Percentiles rank a stretch among this genome's conserved stretches.
phyloP scores from a whole-genome alignment of 2,888 invertebrate species.

The Drosophila macrothrix region DNA sequence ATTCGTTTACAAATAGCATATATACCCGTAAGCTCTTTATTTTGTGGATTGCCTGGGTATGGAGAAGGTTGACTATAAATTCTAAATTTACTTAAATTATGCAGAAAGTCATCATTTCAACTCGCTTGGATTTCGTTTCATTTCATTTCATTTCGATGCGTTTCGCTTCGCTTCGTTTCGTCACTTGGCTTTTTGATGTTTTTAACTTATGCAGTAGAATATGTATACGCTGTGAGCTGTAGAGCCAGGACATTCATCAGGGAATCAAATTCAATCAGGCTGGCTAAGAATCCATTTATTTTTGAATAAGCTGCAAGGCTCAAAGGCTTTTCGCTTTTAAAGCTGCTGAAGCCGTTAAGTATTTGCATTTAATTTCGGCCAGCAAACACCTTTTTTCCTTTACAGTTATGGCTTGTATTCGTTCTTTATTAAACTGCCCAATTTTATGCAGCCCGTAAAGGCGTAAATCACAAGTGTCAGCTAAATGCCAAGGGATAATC shows the following conservation, averaged over 20 bases:
- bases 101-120: conserved; percentile 55
- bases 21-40: not conserved
- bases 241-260: conserved; percentile 34
- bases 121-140: conserved; percentile 45
- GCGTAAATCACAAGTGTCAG: conserved; percentile 6
- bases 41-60: not conserved
- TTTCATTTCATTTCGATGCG: conserved; percentile 40
- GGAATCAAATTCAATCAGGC: conserved; percentile 54
- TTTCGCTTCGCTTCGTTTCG: conserved; percentile 25
- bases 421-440: conserved; percentile 11
- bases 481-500: conserved; percentile 7
- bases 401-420: conserved; percentile 3
- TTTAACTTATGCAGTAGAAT: conserved; percentile 34
- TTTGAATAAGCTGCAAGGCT: conserved; percentile 12
- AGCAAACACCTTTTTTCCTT: conserved; percentile 13
- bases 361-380: conserved; percentile 50
- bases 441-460: conserved; percentile 16
- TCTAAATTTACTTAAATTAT: conserved; percentile 70
- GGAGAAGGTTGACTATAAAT: conserved; percentile 36
- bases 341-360: conserved; percentile 30
- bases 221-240: conserved; percentile 27
- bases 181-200: conserved; percentile 57
- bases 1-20: not conserved
- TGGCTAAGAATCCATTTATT: conserved; percentile 26
- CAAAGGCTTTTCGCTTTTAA: conserved; percentile 16